phyloP scores from a whole-genome alignment of 2,113 vertebrate genomes.

The Raja brachyura region DNA sequence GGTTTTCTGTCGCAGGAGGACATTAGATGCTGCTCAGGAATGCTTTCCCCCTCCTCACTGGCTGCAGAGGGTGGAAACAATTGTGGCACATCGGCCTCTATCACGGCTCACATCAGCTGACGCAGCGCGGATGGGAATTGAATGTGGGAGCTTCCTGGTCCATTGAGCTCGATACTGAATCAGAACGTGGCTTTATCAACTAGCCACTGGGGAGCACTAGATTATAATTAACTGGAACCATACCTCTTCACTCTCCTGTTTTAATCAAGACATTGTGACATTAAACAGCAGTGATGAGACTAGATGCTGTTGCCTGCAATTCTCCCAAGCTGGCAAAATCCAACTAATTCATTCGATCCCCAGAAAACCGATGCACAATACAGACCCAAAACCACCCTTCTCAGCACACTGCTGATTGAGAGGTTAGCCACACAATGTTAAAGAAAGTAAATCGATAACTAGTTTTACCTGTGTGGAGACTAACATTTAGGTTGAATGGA shows the following conservation, averaged over 20 bases:
- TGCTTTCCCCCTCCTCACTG: not conserved
- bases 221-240: constrained; percentile 26
- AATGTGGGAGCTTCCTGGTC: not conserved
- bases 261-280: not conserved
- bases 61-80: not conserved
- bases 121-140: not conserved
- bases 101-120: not conserved
- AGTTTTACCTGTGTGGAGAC: not conserved
- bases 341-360: not conserved
- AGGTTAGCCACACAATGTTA: not conserved
- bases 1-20: not conserved
- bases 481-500: not conserved
- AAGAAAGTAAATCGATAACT: not conserved
- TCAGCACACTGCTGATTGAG: not conserved
- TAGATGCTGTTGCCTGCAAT: not conserved
- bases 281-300: not conserved
- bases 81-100: not conserved
- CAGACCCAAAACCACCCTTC: not conserved
- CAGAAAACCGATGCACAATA: not conserved
- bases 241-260: not conserved
- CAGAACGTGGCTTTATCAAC: not conserved
- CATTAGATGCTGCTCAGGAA: not conserved
- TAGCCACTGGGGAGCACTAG: not conserved
- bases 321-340: not conserved
- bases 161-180: not conserved